Conservation (phyloP, 2,888 invertebrate genomes). For the Pammene fasciana region DNA sequence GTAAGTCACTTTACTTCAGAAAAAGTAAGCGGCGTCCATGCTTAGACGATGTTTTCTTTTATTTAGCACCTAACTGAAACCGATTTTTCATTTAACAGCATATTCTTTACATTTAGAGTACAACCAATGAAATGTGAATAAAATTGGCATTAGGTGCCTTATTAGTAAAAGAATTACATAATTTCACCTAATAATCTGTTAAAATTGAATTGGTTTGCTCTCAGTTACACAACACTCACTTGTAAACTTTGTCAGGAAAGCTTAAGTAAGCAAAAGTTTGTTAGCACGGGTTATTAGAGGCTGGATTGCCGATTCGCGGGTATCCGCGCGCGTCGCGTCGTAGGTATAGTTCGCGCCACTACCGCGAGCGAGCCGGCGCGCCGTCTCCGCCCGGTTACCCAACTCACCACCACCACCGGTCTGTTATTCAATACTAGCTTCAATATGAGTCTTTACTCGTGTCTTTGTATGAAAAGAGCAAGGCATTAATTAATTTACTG, state of each 20-base stretch:
- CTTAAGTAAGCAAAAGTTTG: slow-evolving; percentile 1
- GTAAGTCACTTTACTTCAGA: background rate
- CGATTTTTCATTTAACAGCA: background rate
- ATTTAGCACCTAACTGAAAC: background rate
- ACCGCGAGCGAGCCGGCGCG: slow-evolving; percentile 31
- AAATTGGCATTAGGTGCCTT: slow-evolving; percentile 12
- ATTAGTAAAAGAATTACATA: slow-evolving; percentile 49
- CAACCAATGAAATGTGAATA: slow-evolving; percentile 5
- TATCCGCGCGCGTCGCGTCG: slow-evolving; percentile 34
- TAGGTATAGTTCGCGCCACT: slow-evolving; percentile 41
- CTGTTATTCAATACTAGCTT: slow-evolving; percentile 47
- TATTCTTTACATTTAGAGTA: background rate
- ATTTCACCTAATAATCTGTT: slow-evolving; percentile 46
- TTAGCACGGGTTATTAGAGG: slow-evolving; percentile 3
- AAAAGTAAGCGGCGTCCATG: background rate
- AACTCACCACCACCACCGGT: slow-evolving; percentile 48
- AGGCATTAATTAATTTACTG: background rate
- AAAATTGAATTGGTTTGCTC: slow-evolving; percentile 21
- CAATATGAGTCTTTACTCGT: slow-evolving; percentile 1
- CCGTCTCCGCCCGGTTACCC: slow-evolving; percentile 45
- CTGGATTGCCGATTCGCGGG: background rate
- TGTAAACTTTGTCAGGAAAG: slow-evolving; percentile 1
- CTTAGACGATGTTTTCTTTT: background rate
- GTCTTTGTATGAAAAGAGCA: background rate
- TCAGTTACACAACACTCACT: slow-evolving; percentile 43